Conservation (phyloP, 2,113 vertebrate genomes). For the Neolamprologus toae region DNA sequence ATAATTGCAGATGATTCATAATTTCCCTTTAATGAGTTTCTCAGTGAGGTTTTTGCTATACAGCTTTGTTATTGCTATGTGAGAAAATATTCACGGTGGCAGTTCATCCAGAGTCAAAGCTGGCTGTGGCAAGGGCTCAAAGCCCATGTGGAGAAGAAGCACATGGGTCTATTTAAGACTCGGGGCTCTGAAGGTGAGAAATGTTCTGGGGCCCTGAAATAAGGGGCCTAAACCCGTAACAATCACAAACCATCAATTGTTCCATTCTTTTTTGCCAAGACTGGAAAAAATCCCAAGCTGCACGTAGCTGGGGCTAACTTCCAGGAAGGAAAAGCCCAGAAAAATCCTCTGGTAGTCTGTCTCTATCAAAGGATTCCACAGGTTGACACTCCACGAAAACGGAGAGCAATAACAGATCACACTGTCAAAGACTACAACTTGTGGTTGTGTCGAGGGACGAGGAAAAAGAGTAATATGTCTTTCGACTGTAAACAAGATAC, state of each 20-base stretch:
- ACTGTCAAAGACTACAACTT: neutral
- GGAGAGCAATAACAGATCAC: conserved; percentile 14
- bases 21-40: conserved; percentile 1
- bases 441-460: neutral
- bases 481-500: neutral
- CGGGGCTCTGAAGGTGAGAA: conserved; percentile 47
- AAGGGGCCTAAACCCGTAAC: conserved; percentile 36
- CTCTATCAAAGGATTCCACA: conserved; percentile 47
- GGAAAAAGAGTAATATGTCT: neutral
- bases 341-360: conserved; percentile 24
- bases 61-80: neutral
- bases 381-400: conserved; percentile 42
- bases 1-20: neutral
- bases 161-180: conserved; percentile 18
- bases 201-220: conserved; percentile 41
- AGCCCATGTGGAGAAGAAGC: conserved; percentile 9
- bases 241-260: conserved; percentile 62
- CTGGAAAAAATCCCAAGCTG: conserved; percentile 36
- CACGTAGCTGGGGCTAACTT: conserved; percentile 32
- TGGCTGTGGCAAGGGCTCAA: conserved; percentile 1
- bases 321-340: conserved; percentile 52
- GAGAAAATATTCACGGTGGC: conserved; percentile 22
- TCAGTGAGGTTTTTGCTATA: neutral
- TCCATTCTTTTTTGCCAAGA: conserved; percentile 45
- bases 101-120: conserved; percentile 41